Base-by-base conservation (phyloP, 2,113 vertebrate species). In the Cacatua alba region DNA sequence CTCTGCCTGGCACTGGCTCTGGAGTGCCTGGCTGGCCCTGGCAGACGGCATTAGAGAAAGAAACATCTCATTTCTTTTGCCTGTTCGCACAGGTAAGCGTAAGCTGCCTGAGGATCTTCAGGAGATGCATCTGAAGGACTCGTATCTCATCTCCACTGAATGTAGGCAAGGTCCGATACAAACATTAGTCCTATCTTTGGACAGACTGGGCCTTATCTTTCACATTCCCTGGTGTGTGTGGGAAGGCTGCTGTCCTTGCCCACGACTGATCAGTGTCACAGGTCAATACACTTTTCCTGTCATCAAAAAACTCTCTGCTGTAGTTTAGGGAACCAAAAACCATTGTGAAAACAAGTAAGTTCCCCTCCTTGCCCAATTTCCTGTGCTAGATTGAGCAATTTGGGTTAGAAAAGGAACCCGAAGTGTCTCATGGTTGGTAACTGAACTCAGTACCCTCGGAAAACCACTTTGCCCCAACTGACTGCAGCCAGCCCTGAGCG, bases 351-450 rank as follows among this genome's bases (percentile, higher is more conserved):
- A 74, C 81, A 76, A 79, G 35, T 35, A 55, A 68, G 70, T 96
- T 96, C 91, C 86, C 90, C 86, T 14, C 48, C 44, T 82, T 88
- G 55, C 62, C 63, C 49, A 53, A 25, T 90, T 96, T 96, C 92
- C 86, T 93, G 49, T 86, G 88, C 80, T 41, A 25, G 67, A 55
- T 97, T 97, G 88, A 78, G 92, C 55, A 96, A 97, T 35, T 49
- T 35, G 74, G 65, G 51, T 86, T 59, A 77, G 25, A 86, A 76
- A 77, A 92, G 70, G 79, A 84, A 59, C 79, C 65, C 65, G 16
- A 21, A 89, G 53, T 52, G 65, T 85, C 86, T 93, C 19, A 11
- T 95, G 86, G 91, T 29, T 75, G 18, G 72, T 48, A 82, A 65
- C 9, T 33, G 59, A 86, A 43, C 19, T 76, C 16, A 20, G 25